Conservation (phyloP, 2,113 vertebrate species). For the Falco punctatus region DNA sequence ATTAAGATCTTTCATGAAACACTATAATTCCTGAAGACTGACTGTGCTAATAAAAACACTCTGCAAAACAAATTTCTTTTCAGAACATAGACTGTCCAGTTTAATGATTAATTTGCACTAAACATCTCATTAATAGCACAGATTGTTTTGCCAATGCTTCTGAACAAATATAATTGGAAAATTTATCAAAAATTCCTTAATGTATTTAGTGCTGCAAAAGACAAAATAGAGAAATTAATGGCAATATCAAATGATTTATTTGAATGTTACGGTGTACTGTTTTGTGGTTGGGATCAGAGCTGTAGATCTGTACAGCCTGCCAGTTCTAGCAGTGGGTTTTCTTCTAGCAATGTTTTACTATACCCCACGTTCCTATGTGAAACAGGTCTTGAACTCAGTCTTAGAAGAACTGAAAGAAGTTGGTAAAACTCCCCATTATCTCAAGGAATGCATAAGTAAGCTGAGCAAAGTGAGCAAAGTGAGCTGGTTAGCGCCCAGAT, state of each 20-base stretch:
- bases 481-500: background rate
- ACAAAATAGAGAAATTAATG: conserved; percentile 20
- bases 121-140: conserved; percentile 61
- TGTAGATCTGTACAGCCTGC: background rate
- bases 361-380: background rate
- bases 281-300: background rate
- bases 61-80: conserved; percentile 20
- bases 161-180: conserved; percentile 62
- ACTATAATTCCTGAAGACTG: background rate
- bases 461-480: background rate
- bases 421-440: background rate
- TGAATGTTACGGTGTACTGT: background rate
- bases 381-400: background rate
- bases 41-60: background rate
- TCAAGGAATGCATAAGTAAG: background rate
- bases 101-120: conserved; percentile 57
- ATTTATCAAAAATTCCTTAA: conserved; percentile 61
- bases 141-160: conserved; percentile 58
- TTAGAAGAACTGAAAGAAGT: background rate
- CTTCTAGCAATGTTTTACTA: background rate
- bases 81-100: background rate
- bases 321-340: background rate
- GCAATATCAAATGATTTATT: conserved; percentile 17
- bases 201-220: conserved; percentile 17
- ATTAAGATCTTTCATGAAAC: background rate